A percentile compares a stretch with the other conserved stretches of the same genome.
phyloP scores from a whole-genome alignment of 2,113 vertebrate species.

The human region DNA sequence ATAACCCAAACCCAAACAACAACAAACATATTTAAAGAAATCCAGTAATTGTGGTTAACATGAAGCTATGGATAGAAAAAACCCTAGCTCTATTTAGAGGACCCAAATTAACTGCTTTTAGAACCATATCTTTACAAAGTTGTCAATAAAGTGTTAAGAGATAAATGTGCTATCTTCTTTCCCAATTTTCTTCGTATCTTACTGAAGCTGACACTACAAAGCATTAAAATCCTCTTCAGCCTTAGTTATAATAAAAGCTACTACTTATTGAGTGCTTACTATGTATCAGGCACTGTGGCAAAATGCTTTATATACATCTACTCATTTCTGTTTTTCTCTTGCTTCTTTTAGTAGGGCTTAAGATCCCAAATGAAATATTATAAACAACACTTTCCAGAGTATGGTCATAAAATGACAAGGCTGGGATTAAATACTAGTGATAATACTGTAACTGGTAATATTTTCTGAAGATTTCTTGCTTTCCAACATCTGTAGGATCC shows the following conservation, averaged over 20 bases:
- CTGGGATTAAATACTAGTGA: neutral
- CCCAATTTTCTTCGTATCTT: neutral
- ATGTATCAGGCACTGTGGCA: neutral
- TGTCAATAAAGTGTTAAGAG: neutral
- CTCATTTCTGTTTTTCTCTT: constrained; percentile 26
- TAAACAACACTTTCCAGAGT: neutral
- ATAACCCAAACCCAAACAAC: neutral
- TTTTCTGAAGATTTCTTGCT: neutral
- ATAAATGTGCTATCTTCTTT: neutral
- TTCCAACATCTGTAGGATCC: neutral
- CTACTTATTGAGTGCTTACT: neutral
- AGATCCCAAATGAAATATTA: neutral
- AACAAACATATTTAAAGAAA: neutral
- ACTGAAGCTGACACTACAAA: neutral
- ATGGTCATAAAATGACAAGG: neutral
- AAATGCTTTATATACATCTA: neutral
- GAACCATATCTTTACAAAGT: neutral
- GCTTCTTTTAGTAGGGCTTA: neutral
- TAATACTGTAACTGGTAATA: neutral
- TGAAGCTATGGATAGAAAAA: neutral
- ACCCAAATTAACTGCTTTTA: neutral
- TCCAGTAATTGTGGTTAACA: neutral
- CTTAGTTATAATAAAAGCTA: neutral
- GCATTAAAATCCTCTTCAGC: neutral
- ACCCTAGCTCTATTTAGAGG: neutral